Evolutionary conservation across 2,113 vertebrate genomes (phyloP).

Genomic region (Cottus gobio): DNA sequence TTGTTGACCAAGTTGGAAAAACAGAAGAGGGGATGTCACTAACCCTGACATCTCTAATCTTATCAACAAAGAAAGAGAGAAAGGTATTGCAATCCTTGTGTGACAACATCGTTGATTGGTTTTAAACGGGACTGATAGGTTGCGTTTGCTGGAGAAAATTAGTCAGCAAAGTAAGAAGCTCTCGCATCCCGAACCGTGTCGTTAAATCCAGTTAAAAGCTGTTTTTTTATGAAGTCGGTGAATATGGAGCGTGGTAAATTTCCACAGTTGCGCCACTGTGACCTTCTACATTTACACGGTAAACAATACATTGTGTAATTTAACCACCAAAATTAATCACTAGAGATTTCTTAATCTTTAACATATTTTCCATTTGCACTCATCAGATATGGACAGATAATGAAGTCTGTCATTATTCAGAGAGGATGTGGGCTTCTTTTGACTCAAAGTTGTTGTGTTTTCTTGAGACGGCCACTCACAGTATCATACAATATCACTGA

Average conservation of each 20-base stretch:
- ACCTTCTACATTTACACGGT: neutral
- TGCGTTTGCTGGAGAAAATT: neutral
- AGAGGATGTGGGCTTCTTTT: neutral
- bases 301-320: neutral
- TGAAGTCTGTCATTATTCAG: neutral
- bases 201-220: neutral
- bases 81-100: neutral
- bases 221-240: neutral
- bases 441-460: neutral
- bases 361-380: neutral
- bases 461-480: constrained; percentile 13
- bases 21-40: neutral
- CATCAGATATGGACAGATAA: neutral
- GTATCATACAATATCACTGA: neutral
- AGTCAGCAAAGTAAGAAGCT: neutral
- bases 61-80: neutral
- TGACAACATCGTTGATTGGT: neutral
- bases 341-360: neutral
- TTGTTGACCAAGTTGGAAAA: neutral
- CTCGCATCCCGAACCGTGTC: neutral
- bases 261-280: neutral
- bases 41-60: neutral
- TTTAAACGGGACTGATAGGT: neutral
- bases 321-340: neutral
- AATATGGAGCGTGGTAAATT: neutral